Evolutionary conservation across 2,113 vertebrate species (phyloP).

Genomic region (Lasiurus cinereus): DNA sequence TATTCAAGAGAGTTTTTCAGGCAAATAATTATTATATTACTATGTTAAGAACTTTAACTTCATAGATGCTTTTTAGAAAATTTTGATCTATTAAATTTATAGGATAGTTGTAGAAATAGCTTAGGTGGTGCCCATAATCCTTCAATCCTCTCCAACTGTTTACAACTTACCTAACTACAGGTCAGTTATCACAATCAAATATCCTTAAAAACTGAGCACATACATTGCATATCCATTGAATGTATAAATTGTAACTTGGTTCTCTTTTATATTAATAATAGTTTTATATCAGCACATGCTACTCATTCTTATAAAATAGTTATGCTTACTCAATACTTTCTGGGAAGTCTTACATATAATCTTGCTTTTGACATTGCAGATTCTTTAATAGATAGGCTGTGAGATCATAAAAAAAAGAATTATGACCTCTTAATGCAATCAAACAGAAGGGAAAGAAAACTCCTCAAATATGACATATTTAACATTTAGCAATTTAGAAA

Average conservation of each 20-base stretch:
- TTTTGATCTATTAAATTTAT: not conserved
- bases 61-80: not conserved
- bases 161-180: not conserved
- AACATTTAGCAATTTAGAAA: constrained; percentile 54
- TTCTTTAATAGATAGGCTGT: constrained; percentile 52
- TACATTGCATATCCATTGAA: not conserved
- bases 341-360: constrained; percentile 37
- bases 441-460: constrained; percentile 64
- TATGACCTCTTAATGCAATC: constrained; percentile 62
- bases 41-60: not conserved
- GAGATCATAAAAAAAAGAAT: constrained; percentile 74
- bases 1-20: not conserved
- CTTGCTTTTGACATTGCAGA: constrained; percentile 48
- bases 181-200: not conserved
- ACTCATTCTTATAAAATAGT: constrained; percentile 11
- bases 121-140: not conserved
- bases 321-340: not conserved
- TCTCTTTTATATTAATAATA: not conserved
- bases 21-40: not conserved
- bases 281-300: not conserved
- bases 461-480: constrained; percentile 57
- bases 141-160: not conserved
- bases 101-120: not conserved
- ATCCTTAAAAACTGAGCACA: not conserved
- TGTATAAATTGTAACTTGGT: not conserved